These are phyloP conservation scores for Scytalopus superciliaris DNA, from an alignment of 2,113 vertebrate genomes.

Conservation along the genomic window DNA sequence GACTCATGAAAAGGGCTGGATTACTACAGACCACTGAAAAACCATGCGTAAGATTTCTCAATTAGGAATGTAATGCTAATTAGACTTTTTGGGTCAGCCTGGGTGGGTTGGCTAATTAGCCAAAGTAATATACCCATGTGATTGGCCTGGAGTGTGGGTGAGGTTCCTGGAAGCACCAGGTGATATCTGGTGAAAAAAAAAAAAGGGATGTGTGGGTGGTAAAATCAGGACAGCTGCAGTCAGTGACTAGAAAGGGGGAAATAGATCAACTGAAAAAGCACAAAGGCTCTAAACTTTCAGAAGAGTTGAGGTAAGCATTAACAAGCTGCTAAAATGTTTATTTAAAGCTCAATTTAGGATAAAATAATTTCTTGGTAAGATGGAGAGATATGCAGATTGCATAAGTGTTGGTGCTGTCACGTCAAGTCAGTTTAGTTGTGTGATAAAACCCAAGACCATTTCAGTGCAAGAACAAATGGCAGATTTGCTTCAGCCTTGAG, in stretches of 20 bases:
- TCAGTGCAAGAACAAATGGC: not conserved
- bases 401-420: not conserved
- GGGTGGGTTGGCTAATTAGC: conserved; percentile 61
- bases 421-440: not conserved
- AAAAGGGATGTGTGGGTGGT: conserved; percentile 52
- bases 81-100: conserved; percentile 56
- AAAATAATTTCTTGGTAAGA: conserved; percentile 22
- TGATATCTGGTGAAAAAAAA: conserved; percentile 37
- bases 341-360: conserved; percentile 19
- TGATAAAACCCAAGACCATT: not conserved
- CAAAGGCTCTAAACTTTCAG: not conserved
- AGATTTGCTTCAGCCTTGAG: not conserved
- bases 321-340: not conserved
- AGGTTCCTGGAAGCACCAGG: conserved; percentile 53
- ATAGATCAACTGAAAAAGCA: not conserved
- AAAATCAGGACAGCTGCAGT: conserved; percentile 57
- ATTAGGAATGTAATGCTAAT: conserved; percentile 44
- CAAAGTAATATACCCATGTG: conserved; percentile 45
- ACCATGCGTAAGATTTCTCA: conserved; percentile 51
- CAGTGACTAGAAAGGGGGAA: not conserved
- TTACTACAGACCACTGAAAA: conserved; percentile 36
- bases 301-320: not conserved
- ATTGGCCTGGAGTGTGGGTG: conserved; percentile 66
- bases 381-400: not conserved
- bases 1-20: not conserved